These are phyloP conservation scores for Glyptemys insculpta DNA, from an alignment of 2,797 vertebrate species.

Conservation along the genomic window DNA sequence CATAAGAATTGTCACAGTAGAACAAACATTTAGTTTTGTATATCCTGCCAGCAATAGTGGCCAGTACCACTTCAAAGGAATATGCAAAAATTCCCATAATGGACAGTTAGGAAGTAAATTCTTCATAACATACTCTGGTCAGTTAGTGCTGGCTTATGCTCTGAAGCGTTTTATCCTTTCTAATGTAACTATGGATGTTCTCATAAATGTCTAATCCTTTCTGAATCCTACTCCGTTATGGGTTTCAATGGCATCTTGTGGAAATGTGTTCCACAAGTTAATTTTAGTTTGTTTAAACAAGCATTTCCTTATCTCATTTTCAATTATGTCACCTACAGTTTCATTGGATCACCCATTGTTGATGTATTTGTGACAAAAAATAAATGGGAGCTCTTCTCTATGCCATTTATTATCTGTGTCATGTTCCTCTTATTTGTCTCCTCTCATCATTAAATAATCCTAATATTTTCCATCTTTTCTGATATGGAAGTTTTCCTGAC, in stretches of 20 bases:
- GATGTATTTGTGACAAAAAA: not conserved
- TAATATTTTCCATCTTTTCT: not conserved
- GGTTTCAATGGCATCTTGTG: not conserved
- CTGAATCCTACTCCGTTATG: not conserved
- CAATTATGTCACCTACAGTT: not conserved
- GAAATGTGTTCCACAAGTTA: not conserved
- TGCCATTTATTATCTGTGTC: not conserved
- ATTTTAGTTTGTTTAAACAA: not conserved
- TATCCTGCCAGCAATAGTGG: not conserved
- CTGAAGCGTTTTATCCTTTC: not conserved
- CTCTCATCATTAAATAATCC: accelerated
- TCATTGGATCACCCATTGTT: not conserved
- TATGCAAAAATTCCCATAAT: not conserved
- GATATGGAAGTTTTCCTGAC: not conserved
- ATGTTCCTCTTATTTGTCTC: not conserved
- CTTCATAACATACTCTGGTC: not conserved
- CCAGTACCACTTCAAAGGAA: not conserved
- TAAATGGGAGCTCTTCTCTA: not conserved
- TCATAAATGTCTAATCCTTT: not conserved
- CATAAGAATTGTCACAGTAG: not conserved
- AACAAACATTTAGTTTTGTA: accelerated
- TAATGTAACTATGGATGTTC: not conserved
- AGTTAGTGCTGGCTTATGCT: not conserved
- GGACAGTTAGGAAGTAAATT: not conserved
- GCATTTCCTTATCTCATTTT: not conserved